Conservation (phyloP, 2,113 vertebrate genomes). For the Anguilla japonica region DNA sequence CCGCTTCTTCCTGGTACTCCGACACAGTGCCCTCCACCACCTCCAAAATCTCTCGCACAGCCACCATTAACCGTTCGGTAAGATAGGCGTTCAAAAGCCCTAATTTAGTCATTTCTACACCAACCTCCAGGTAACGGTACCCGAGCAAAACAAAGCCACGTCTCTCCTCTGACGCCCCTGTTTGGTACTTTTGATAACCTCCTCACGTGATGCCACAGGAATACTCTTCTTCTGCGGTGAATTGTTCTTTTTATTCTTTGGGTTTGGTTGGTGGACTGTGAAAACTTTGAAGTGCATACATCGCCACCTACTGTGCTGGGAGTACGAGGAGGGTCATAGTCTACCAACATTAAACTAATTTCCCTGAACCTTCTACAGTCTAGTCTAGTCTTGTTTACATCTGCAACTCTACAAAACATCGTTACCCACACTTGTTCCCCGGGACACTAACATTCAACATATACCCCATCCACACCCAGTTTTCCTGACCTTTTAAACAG, state of each 20-base stretch:
- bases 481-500: no score
- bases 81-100: constrained; percentile 66
- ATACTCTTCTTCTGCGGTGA: background rate
- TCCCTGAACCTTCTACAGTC: no score
- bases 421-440: no score
- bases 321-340: background rate
- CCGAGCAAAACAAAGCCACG: background rate
- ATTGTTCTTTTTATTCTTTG: background rate
- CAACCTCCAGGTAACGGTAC: constrained; percentile 3
- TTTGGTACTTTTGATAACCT: background rate
- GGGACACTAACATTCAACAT: no score
- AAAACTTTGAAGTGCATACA: no score
- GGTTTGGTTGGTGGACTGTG: background rate
- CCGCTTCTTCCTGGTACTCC: constrained; percentile 72
- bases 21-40: constrained; percentile 69
- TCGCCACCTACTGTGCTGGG: constrained; percentile 9
- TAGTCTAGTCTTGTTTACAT: no score
- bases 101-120: constrained; percentile 61
- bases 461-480: no score
- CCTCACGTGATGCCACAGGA: background rate
- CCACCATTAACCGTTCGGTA: constrained; percentile 64
- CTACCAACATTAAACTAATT: no score
- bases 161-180: background rate
- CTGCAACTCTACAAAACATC: no score
- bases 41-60: constrained; percentile 70